Conservation (phyloP, 2,113 vertebrate genomes). For the Todiramphus chloris region DNA sequence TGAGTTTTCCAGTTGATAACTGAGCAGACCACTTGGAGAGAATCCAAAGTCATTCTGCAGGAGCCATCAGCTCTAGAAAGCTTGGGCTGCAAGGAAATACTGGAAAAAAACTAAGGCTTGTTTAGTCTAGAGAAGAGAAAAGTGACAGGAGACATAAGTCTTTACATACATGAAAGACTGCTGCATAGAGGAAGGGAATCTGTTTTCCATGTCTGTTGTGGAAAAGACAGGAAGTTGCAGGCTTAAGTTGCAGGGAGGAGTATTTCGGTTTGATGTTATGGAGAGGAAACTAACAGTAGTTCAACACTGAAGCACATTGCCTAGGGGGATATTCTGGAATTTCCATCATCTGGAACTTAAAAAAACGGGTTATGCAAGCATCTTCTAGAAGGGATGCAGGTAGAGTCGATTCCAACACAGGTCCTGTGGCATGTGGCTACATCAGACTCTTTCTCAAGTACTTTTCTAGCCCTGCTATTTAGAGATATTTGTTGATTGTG, state of each 20-base stretch:
- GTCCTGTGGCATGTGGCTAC: not conserved
- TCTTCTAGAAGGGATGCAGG: not conserved
- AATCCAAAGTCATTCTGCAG: constrained; percentile 16
- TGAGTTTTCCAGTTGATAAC: constrained; percentile 48
- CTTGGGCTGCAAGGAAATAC: not conserved
- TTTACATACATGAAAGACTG: not conserved
- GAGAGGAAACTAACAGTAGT: not conserved
- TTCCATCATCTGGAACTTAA: not conserved
- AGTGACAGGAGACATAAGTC: constrained; percentile 36
- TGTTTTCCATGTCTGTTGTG: constrained; percentile 19
- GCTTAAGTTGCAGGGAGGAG: not conserved
- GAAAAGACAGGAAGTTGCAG: constrained; percentile 5
- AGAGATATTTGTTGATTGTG: not conserved
- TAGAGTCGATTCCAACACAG: not conserved
- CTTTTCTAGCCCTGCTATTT: not conserved
- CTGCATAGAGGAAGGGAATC: not conserved
- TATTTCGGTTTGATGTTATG: not conserved
- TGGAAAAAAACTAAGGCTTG: constrained; percentile 8
- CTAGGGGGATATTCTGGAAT: not conserved
- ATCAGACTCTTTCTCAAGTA: not conserved
- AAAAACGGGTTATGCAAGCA: not conserved
- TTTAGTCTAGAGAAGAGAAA: constrained; percentile 54
- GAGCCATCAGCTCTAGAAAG: constrained; percentile 41
- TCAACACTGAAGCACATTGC: not conserved
- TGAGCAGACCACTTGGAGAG: not conserved